Evolutionary conservation across 2,113 vertebrate genomes (phyloP), one percentile per base, ranked within the genome.

Genomic region (Vombatus ursinus): DNA sequence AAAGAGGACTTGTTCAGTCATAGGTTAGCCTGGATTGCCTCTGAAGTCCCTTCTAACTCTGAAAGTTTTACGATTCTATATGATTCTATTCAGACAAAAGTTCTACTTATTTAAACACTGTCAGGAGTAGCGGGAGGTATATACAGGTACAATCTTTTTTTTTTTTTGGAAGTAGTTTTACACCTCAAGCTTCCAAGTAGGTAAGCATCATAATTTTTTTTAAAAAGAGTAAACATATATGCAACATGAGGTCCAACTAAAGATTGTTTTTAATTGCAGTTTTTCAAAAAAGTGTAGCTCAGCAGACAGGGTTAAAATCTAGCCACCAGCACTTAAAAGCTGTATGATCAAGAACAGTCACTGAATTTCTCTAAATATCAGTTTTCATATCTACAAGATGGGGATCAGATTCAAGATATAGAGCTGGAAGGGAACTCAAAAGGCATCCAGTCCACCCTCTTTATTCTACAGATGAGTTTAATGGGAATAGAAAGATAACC

Each of bases 171-270:
- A 90, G 2, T 11, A 95, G 37, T 91, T 93, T 94, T 95, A 92
- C 77, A 92, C 92, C 52, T 92, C 49, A 94, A 95, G 93, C 52
- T 94, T 48, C 16, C 47, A 57, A 10, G 1, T 61, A 52, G 14
- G 1, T 91, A 53, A 93, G 23, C 92, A 94, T 95, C 26, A 52
- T 93, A 94, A 91, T 31, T 93, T 93, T 95, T 52, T 37, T 90
- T 68, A 52, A 92, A 94, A 8, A 96, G 50, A 16, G 94, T 93
- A 93, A 68, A 92, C 51, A 96, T 44, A 90, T 68, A 68, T 14
- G 3, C 37, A 89, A 50, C n/a, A 91, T 51, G 90, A 95, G 53
- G 50, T 90, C 93, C 53, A 50, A 37, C 49, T 95, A 91, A 95
- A 96, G 61, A 68, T 22, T 68, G 53, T 54, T 54, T 54, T 54